Evolutionary conservation across 2,888 invertebrate species (phyloP), one percentile per base, ranked within the genome.

Genomic region (Rhorus exstirpatorius): DNA sequence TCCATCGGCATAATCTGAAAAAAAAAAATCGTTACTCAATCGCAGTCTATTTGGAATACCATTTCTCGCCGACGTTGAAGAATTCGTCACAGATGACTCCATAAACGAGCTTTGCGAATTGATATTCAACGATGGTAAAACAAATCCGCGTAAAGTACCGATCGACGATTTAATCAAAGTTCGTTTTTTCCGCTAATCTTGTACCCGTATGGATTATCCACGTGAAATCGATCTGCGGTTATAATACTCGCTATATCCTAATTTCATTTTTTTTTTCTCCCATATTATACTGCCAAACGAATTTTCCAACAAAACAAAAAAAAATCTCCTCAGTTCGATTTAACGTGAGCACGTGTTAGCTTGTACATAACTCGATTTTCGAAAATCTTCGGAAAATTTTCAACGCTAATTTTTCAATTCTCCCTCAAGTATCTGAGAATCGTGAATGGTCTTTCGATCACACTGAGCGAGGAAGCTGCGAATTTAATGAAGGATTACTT

Each of bases 401-500:
- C n/a, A n/a, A n/a, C n/a, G n/a, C n/a, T n/a, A 26, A 26, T 35
- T 38, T 35, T 38, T 26, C 7, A n/a, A 31, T 53, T 61, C 10
- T 49, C 49, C 53, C 76, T 81, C 31, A 76, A 90, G 90, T 89
- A 85, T 68, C 68, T 90, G 51, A 70, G 81, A 49, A 84, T 86
- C 41, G 84, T 87, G 10, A 86, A 88, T 26, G 81, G 84, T 3
- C 49, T 84, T 7, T 61, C 83, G 17, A 89, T 90, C 14, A 80
- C 79, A 26, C 75, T 91, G 35, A 85, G 86, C 12, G 81, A 84
- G 3, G 88, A 89, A 17, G 94, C 94, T 0, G 86, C 90, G 4
- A 84, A 89, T 12, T 86, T 94, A 74, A 88, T 94, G 12, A 91
- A 92, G 78, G 92, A 93, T 70, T 94, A 94, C 86, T 94, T 93